Percentiles rank a stretch among this genome's conserved stretches.
phyloP scores from a whole-genome alignment of 1,140 invertebrate species.

The Lethrus apterus region DNA sequence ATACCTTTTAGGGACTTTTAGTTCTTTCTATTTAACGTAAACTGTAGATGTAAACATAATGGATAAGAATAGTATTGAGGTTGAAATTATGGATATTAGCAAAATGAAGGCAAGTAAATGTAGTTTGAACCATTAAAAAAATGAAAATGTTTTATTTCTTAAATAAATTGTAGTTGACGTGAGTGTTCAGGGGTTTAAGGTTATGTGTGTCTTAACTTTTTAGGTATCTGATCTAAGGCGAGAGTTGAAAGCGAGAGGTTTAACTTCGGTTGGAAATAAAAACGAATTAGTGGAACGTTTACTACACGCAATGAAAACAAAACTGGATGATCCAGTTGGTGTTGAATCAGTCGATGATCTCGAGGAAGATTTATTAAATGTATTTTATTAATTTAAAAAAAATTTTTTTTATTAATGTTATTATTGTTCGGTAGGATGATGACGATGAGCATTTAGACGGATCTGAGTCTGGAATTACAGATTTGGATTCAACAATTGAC shows the following conservation, averaged over 20 bases:
- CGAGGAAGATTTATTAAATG: conserved; percentile 47
- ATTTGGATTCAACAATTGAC: conserved; percentile 35
- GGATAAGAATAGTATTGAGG: conserved; percentile 10
- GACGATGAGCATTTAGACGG: conserved; percentile 38
- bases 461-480: conserved; percentile 32
- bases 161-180: background rate
- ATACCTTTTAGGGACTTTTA: too few species aligned
- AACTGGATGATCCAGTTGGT: conserved; percentile 38
- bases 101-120: too few species aligned
- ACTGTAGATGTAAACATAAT: conserved; percentile 1
- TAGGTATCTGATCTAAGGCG: conserved; percentile 71
- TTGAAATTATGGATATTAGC: conserved; percentile 4
- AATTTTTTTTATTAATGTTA: conserved; percentile 7
- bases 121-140: conserved; percentile 7
- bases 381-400: too few species aligned
- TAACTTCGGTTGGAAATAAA: conserved; percentile 70
- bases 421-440: conserved; percentile 28
- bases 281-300: conserved; percentile 69
- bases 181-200: too few species aligned
- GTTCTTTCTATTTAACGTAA: background rate
- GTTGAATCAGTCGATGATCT: conserved; percentile 47
- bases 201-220: conserved; percentile 22
- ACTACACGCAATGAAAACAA: conserved; percentile 55
- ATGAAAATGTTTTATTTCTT: background rate
- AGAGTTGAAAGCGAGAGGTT: conserved; percentile 68